A percentile compares a stretch with the other conserved stretches of the same genome.
Evolutionary conservation across 2,888 invertebrate species (phyloP).

Genomic region (Microplitis manilae): DNA sequence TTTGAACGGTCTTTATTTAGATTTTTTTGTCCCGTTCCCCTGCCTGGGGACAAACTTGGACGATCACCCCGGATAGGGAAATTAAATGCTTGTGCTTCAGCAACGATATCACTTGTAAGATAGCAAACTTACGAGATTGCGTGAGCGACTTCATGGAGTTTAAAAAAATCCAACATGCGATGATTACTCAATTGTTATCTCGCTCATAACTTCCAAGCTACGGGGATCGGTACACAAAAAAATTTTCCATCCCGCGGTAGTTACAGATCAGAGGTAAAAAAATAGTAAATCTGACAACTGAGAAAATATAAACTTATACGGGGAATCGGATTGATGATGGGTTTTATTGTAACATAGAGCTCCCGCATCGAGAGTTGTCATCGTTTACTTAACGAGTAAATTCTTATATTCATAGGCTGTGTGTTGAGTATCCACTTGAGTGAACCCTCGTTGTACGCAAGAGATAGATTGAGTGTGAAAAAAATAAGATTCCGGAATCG

Average conservation of each 20-base stretch:
- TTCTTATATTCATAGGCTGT: slow-evolving; percentile 30
- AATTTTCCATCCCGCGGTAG: no score
- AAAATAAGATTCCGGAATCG: slow-evolving; percentile 48
- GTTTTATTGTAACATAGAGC: background rate
- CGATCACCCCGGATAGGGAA: slow-evolving; percentile 49
- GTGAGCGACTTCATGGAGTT: slow-evolving; percentile 31
- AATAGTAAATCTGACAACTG: background rate
- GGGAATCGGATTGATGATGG: background rate
- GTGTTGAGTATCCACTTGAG: slow-evolving; percentile 6
- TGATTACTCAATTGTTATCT: no score
- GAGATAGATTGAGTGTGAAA: slow-evolving; percentile 18
- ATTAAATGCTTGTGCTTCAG: slow-evolving; percentile 33
- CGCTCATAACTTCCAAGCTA: no score
- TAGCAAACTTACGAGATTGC: slow-evolving; percentile 51
- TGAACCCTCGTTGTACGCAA: slow-evolving; percentile 5
- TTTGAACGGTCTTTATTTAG: slow-evolving; percentile 37
- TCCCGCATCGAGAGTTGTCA: slow-evolving; percentile 28
- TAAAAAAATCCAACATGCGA: slow-evolving; percentile 1
- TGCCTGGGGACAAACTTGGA: slow-evolving; percentile 43
- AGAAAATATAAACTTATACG: slow-evolving; percentile 11
- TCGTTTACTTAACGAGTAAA: slow-evolving; percentile 35
- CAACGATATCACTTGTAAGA: slow-evolving; percentile 40
- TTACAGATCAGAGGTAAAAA: background rate
- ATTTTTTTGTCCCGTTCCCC: slow-evolving; percentile 20
- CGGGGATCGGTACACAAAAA: no score